Evolutionary conservation across 1,140 invertebrate species (phyloP).

Genomic region (Chionoecetes opilio): DNA sequence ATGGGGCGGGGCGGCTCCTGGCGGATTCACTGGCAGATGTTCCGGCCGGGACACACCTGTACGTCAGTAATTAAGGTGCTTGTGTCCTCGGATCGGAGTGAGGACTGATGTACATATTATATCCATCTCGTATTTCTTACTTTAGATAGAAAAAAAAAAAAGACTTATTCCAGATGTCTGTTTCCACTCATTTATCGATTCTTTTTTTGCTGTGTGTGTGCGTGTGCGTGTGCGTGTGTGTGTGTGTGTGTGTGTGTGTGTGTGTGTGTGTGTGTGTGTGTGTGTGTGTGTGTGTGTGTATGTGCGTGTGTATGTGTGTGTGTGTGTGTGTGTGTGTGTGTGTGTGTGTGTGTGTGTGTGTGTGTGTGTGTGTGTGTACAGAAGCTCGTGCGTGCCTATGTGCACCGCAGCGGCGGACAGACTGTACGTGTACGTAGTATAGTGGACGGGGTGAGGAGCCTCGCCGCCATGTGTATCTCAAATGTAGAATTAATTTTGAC

Average conservation of each 20-base stretch:
- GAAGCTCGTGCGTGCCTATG: conserved; percentile 12
- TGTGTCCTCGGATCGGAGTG: conserved; percentile 51
- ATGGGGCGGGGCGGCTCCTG: not conserved
- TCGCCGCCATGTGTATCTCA: conserved; percentile 31
- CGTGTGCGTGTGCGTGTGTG: not conserved
- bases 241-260: conserved; percentile 30
- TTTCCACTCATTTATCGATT: not conserved
- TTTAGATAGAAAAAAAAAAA: conserved; percentile 41
- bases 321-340: not conserved
- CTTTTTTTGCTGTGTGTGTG: not conserved
- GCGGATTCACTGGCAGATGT: not conserved
- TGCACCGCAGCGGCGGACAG: not conserved
- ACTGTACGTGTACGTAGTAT: conserved; percentile 42
- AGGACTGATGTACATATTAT: conserved; percentile 53
- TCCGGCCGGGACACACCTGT: not conserved
- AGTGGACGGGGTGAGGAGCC: conserved; percentile 10
- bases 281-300: not conserved
- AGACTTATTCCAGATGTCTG: conserved; percentile 43
- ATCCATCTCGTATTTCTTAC: conserved; percentile 22
- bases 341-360: conserved; percentile 51
- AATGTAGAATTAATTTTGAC: conserved; percentile 31
- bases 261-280: not conserved
- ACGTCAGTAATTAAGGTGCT: conserved; percentile 65
- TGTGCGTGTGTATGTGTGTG: not conserved
- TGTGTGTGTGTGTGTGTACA: not conserved